These are phyloP conservation scores for Euwallacea fornicatus DNA, from an alignment of 1,140 invertebrate species.

Conservation along the genomic window DNA sequence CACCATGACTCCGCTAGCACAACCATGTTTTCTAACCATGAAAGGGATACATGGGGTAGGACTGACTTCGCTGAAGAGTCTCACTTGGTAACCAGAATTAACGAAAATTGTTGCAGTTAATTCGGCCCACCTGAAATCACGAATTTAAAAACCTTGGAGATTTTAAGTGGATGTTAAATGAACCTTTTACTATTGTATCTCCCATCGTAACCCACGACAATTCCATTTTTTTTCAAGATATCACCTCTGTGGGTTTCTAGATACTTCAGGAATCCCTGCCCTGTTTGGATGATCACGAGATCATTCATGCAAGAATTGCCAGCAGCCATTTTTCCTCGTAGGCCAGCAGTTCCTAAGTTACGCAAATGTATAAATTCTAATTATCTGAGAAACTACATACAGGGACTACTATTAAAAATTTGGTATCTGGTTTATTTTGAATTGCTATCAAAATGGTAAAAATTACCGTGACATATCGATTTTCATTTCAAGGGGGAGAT, in stretches of 20 bases:
- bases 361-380: too few relatives aligned
- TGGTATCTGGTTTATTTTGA: too few relatives aligned
- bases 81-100: conserved; percentile 75
- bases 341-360: conserved; percentile 66
- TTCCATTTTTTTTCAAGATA: conserved; percentile 62
- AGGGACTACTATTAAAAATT: too few relatives aligned
- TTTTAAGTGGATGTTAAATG: conserved; percentile 11
- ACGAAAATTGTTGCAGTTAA: conserved; percentile 85
- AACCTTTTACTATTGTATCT: conserved; percentile 90
- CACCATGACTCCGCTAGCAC: conserved; percentile 87
- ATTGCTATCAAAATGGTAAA: too few relatives aligned
- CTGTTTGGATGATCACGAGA: conserved; percentile 94
- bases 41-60: conserved; percentile 95
- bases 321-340: conserved; percentile 88
- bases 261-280: conserved; percentile 88
- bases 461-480: too few relatives aligned
- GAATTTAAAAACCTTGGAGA: neutral
- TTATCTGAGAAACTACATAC: too few relatives aligned
- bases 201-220: conserved; percentile 95
- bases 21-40: conserved; percentile 68
- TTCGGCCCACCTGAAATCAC: conserved; percentile 79
- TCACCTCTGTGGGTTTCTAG: conserved; percentile 62
- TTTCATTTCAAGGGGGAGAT: neutral
- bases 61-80: conserved; percentile 77
- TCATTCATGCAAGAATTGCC: conserved; percentile 97